A percentile compares a stretch with the other conserved stretches of the same genome.
Evolutionary conservation across 1,140 invertebrate species (phyloP).

Genomic region (Gonatopus flavifemur): DNA sequence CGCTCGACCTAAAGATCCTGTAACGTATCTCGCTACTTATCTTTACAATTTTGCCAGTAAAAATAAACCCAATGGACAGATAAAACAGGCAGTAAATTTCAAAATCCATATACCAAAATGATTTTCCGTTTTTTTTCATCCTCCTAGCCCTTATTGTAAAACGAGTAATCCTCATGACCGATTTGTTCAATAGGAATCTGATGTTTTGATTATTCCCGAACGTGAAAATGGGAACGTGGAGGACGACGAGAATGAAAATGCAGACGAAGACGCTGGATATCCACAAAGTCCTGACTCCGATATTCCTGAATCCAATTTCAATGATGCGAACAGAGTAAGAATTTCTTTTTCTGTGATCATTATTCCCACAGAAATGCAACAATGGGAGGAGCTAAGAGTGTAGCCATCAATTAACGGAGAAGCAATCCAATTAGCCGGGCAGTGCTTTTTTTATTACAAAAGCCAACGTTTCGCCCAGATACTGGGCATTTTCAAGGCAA

Average conservation of each 20-base stretch:
- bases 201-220: constrained; percentile 56
- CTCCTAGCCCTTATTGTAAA: no score
- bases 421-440: no score
- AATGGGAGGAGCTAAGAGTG: no score
- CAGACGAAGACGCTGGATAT: constrained; percentile 43
- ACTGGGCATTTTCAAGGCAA: no score
- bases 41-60: constrained; percentile 73
- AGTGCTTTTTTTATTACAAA: no score
- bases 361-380: no score
- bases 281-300: constrained; percentile 51
- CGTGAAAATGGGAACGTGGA: constrained; percentile 39
- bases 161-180: not conserved
- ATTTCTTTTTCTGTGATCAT: not conserved
- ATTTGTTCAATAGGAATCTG: constrained; percentile 60
- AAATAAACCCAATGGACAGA: constrained; percentile 40
- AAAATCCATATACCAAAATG: no score
- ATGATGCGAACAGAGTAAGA: constrained; percentile 64
- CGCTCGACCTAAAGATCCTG: constrained; percentile 77
- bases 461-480: no score
- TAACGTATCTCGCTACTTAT: constrained; percentile 79
- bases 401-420: not conserved
- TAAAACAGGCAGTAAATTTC: constrained; percentile 21
- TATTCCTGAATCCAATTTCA: constrained; percentile 63
- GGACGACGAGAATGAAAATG: constrained; percentile 22
- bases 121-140: not conserved